Evolutionary conservation across 2,113 vertebrate species (phyloP), one percentile per base, ranked within the genome.

Genomic region (Petaurus breviceps): DNA sequence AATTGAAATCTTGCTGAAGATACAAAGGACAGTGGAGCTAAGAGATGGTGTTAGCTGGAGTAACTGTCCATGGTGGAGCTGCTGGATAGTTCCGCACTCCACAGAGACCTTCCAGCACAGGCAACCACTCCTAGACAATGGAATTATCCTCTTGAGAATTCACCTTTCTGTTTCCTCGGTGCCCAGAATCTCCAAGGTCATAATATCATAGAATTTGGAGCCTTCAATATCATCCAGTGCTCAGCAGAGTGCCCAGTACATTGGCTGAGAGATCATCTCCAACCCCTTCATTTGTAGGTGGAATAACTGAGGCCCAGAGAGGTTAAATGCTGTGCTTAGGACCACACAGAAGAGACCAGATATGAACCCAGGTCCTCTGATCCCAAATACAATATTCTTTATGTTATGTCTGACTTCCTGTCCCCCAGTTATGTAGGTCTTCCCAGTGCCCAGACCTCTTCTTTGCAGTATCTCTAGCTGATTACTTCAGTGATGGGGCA

Each of bases 1-100:
- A 43, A 93, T 91, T 8, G 50, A 26, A 93, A 96, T 91, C 95
- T 16, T 22, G 57, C 28, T 92, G 19, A 89, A 94, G 55, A 77
- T 92, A 51, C 23, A 91, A 77, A 90, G 90, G 14, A 55, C 51
- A 92, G 31, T 77, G 23, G 57, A 95, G 91, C 49, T 92, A 94
- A 25, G 92, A 89, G 46, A n/a, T n/a, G n/a, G n/a, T n/a, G 14
- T 4, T 93, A 12, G 92, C 12, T 24, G 23, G 43, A 19, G 92
- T 96, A n/a, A 77, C 14, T 94, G 43, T 91, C 94, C 10, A 68
- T 51, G 43, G 47, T 90, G 91, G 53, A 37, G 14, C 5, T 8
- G 91, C 3, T 53, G 10, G 25, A 53, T 92, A 94, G 43, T 26
- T 26, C 12, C 43, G 4, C 24, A 77, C 14, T 68, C 77, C 28